phyloP scores from a whole-genome alignment of 2,888 invertebrate species.

The Melanchra persicariae region DNA sequence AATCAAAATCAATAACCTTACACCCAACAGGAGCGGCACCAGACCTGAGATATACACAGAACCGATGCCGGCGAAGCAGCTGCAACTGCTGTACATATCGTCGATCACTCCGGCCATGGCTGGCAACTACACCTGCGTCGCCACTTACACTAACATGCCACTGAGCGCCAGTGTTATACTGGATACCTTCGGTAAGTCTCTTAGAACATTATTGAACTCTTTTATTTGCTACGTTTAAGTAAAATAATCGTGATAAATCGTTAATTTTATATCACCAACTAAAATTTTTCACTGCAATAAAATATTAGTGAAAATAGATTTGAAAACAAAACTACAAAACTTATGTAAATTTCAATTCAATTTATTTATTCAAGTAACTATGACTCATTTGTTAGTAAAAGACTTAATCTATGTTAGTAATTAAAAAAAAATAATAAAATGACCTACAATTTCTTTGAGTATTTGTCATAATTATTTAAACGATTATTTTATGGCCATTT shows the following conservation, averaged over 20 bases:
- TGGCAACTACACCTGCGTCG: constrained; percentile 95
- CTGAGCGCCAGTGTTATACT: constrained; percentile 93
- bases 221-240: neutral
- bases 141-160: constrained; percentile 94
- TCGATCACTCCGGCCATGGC: constrained; percentile 94
- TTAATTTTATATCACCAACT: neutral
- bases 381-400: no score
- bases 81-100: constrained; percentile 94
- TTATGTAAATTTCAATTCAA: neutral
- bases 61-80: constrained; percentile 91
- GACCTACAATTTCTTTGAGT: neutral
- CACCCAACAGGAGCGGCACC: constrained; percentile 80
- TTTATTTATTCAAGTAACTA: no score
- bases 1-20: constrained; percentile 23
- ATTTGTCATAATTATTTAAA: neutral
- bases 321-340: neutral
- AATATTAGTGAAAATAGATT: no score
- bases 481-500: neutral
- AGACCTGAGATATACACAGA: constrained; percentile 93
- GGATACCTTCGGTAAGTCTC: constrained; percentile 91
- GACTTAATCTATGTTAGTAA: no score
- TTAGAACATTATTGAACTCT: constrained; percentile 7
- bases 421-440: no score
- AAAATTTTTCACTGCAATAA: no score
- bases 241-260: neutral